A percentile compares a stretch with the other conserved stretches of the same genome.
phyloP scores from a whole-genome alignment of 2,888 invertebrate species.

The Acrocera orbiculus region DNA sequence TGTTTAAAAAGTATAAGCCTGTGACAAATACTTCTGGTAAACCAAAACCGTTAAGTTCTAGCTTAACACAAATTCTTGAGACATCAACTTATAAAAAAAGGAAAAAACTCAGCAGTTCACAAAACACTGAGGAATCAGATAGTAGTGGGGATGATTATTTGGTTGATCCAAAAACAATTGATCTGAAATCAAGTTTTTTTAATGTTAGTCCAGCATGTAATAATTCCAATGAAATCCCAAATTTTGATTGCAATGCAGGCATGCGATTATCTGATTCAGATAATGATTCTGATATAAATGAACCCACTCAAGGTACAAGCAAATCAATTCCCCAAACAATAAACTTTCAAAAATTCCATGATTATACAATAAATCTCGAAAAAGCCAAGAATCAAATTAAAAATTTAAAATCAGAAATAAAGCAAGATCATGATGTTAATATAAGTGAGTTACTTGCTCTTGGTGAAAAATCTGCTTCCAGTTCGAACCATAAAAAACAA shows the following conservation, averaged over 20 bases:
- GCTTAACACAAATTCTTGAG: neutral
- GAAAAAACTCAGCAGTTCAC: constrained; percentile 5
- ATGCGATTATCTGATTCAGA: constrained; percentile 20
- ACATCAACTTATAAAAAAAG: constrained; percentile 4
- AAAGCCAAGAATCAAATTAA: constrained; percentile 39
- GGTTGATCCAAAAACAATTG: constrained; percentile 35
- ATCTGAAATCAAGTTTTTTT: constrained; percentile 39
- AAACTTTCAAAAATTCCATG: too few relatives aligned
- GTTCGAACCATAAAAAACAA: constrained; percentile 22
- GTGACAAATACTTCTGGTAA: constrained; percentile 17
- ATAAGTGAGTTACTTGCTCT: constrained; percentile 45
- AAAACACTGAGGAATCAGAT: constrained; percentile 13
- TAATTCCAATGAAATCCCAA: constrained; percentile 12
- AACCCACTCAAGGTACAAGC: too few relatives aligned
- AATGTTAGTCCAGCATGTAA: constrained; percentile 15
- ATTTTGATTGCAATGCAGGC: constrained; percentile 29
- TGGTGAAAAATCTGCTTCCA: constrained; percentile 38
- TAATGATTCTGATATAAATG: constrained; percentile 14
- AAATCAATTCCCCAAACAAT: too few relatives aligned
- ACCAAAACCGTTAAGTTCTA: neutral
- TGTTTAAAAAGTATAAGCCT: constrained; percentile 25
- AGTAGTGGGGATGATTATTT: constrained; percentile 38
- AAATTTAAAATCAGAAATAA: constrained; percentile 30
- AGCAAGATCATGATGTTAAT: constrained; percentile 31
- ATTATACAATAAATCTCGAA: constrained; percentile 38